phyloP scores from a whole-genome alignment of 2,797 vertebrate genomes.

The Garrulus glandarius region DNA sequence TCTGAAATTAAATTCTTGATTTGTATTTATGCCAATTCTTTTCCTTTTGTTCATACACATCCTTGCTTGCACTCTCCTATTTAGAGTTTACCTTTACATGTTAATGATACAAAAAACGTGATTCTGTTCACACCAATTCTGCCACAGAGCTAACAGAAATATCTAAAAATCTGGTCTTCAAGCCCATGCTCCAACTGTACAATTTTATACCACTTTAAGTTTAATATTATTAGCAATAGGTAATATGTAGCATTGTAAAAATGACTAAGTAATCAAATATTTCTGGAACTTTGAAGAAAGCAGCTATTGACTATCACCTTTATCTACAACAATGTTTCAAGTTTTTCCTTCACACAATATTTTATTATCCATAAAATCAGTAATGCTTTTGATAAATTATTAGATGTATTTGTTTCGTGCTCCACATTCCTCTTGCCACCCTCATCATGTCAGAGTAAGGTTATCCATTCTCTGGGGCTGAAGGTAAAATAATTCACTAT shows the following conservation, averaged over 20 bases:
- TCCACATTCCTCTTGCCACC: slow-evolving; percentile 17
- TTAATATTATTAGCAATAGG: background rate
- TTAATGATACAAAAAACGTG: background rate
- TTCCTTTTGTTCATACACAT: background rate
- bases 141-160: background rate
- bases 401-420: background rate
- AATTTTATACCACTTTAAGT: background rate
- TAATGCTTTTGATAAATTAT: background rate
- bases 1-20: background rate
- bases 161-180: background rate
- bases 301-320: background rate
- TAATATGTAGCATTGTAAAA: background rate
- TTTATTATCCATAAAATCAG: background rate
- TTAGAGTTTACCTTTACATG: background rate
- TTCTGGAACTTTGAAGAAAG: background rate
- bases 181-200: background rate
- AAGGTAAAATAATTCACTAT: slow-evolving; percentile 1
- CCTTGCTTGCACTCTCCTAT: background rate
- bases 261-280: background rate
- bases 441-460: background rate
- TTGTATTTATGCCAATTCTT: background rate
- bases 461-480: background rate
- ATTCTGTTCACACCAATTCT: background rate
- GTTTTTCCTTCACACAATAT: background rate
- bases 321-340: background rate